A percentile compares a stretch with the other conserved stretches of the same genome.
Conservation (phyloP, 2,113 vertebrate genomes). For the Pedionomus torquatus region DNA sequence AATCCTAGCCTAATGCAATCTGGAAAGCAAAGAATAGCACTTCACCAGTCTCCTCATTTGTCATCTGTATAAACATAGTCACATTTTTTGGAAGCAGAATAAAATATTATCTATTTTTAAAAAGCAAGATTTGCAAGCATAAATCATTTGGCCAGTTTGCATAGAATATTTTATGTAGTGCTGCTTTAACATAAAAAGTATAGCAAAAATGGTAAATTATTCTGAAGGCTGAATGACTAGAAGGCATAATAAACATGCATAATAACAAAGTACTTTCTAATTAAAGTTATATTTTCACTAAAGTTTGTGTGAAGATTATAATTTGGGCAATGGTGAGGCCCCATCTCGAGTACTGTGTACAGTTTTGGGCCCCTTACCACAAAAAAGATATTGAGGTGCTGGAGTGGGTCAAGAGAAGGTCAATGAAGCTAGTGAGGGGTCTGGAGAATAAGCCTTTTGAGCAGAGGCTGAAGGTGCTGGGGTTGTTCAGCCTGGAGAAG, state of each 20-base stretch:
- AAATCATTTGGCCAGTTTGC: neutral
- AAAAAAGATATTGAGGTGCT: too few relatives aligned
- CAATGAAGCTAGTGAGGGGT: too few relatives aligned
- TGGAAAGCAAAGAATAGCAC: neutral
- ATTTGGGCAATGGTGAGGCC: neutral
- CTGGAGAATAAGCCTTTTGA: too few relatives aligned
- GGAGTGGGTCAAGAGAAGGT: too few relatives aligned
- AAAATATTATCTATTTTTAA: neutral
- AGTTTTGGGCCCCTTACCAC: too few relatives aligned
- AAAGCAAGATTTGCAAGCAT: neutral
- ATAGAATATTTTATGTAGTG: neutral
- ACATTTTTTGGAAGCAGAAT: neutral
- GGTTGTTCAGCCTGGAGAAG: too few relatives aligned
- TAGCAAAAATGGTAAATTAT: neutral
- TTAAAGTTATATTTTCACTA: slow-evolving; percentile 3
- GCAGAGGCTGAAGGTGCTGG: too few relatives aligned
- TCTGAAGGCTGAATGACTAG: neutral
- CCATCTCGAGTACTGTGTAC: too few relatives aligned
- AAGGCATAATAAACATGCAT: neutral
- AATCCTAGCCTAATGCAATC: neutral
- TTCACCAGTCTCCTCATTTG: neutral
- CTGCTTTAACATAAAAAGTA: neutral
- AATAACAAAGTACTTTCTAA: neutral
- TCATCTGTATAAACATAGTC: neutral
- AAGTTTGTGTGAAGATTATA: neutral